phyloP scores from a whole-genome alignment of 2,888 invertebrate species.

The Proisotoma minuta region DNA sequence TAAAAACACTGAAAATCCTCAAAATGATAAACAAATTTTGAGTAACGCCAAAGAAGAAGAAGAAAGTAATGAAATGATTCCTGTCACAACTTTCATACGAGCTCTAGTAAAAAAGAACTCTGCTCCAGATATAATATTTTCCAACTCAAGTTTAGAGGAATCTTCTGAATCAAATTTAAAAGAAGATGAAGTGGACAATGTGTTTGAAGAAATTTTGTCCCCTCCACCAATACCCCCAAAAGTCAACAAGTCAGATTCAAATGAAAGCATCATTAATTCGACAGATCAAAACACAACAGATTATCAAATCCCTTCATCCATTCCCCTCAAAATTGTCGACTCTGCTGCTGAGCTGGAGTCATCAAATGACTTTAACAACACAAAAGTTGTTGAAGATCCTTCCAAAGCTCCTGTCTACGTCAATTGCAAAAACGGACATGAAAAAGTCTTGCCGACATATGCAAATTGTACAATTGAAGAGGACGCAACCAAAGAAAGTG shows the following conservation, averaged over 20 bases:
- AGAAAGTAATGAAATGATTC: background rate
- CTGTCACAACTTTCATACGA: slow-evolving; percentile 12
- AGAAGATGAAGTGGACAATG: slow-evolving; percentile 18
- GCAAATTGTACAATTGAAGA: too few species aligned
- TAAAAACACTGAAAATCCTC: background rate
- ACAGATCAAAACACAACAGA: background rate
- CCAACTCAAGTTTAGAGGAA: slow-evolving; percentile 9
- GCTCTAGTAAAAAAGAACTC: slow-evolving; percentile 42
- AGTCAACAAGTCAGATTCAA: background rate
- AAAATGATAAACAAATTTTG: background rate
- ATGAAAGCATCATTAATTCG: background rate
- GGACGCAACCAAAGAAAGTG: background rate
- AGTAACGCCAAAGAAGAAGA: too few species aligned
- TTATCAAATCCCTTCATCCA: background rate
- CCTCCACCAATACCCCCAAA: slow-evolving; percentile 24
- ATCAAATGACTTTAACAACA: too few species aligned
- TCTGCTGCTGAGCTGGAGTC: too few species aligned
- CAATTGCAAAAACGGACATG: too few species aligned
- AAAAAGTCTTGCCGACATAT: too few species aligned
- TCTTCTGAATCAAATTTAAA: background rate
- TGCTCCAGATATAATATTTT: slow-evolving; percentile 41
- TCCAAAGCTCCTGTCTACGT: too few species aligned
- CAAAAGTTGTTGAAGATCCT: too few species aligned
- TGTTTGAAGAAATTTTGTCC: slow-evolving; percentile 17
- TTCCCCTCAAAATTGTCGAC: background rate